A percentile compares a stretch with the other conserved stretches of the same genome.
Conservation (phyloP, 2,888 invertebrate species). For the Sturmia bella region DNA sequence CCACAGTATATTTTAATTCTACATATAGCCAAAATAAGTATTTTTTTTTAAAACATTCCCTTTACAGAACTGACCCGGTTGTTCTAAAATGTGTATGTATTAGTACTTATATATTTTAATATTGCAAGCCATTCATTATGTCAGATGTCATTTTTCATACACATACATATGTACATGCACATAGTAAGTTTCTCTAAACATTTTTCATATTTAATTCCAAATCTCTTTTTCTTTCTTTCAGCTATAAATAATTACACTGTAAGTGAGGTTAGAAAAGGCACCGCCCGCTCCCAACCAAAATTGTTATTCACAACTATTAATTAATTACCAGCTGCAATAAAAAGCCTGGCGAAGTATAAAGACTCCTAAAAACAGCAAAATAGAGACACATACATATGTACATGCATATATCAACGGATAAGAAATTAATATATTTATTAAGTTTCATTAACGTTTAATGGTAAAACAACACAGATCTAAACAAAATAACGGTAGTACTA, state of each 20-base stretch:
- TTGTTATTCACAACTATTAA: constrained; percentile 3
- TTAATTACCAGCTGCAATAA: constrained; percentile 18
- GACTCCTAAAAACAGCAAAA: constrained; percentile 19
- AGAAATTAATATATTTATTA: constrained; percentile 1
- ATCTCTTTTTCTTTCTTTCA: constrained; percentile 26
- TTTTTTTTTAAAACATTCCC: no score
- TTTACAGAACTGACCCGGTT: no score
- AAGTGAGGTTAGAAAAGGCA: constrained; percentile 24
- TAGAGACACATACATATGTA: no score
- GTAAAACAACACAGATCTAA: constrained; percentile 15
- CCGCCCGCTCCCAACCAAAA: background rate
- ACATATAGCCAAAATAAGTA: background rate
- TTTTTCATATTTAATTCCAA: background rate
- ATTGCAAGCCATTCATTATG: no score
- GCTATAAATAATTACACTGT: constrained; percentile 62
- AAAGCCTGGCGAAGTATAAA: constrained; percentile 34
- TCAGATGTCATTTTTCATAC: no score
- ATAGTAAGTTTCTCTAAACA: background rate
- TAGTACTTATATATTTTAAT: no score
- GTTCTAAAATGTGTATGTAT: no score
- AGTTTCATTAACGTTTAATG: constrained; percentile 9
- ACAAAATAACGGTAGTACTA: background rate
- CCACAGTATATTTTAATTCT: no score
- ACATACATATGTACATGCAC: background rate
- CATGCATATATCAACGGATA: constrained; percentile 13